Evolutionary conservation across 2,888 invertebrate genomes (phyloP).

Genomic region (Scaptodrosophila latifasciaeformis): DNA sequence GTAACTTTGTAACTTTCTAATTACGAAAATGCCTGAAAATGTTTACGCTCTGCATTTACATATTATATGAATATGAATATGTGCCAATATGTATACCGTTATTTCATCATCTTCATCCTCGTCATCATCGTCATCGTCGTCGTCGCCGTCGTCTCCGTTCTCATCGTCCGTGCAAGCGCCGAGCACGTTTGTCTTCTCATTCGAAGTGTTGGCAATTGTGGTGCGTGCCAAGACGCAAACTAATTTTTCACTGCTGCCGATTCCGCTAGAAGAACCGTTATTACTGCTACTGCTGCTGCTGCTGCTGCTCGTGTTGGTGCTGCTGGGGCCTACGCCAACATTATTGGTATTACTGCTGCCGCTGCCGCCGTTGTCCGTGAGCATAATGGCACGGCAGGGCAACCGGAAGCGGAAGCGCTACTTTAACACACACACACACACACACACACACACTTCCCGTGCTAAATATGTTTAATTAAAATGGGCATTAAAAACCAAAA

Average conservation of each 20-base stretch:
- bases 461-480: too few species aligned
- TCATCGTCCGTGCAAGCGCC: slow-evolving; percentile 16
- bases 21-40: slow-evolving; percentile 38
- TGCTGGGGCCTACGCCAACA: slow-evolving; percentile 33
- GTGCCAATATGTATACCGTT: slow-evolving; percentile 52
- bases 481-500: background rate
- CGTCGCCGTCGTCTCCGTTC: slow-evolving; percentile 34
- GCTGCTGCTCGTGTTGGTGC: slow-evolving; percentile 23
- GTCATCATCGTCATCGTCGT: slow-evolving; percentile 30
- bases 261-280: slow-evolving; percentile 19
- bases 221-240: slow-evolving; percentile 18
- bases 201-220: background rate
- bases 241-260: slow-evolving; percentile 34
- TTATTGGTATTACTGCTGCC: slow-evolving; percentile 30
- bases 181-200: slow-evolving; percentile 16
- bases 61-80: background rate
- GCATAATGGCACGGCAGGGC: slow-evolving; percentile 49
- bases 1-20: slow-evolving; percentile 41
- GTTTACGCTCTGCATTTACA: slow-evolving; percentile 19
- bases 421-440: slow-evolving; percentile 10
- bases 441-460: slow-evolving; percentile 10
- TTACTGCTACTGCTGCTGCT: slow-evolving; percentile 5
- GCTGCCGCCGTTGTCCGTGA: slow-evolving; percentile 40
- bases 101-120: slow-evolving; percentile 43
- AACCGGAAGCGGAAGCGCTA: slow-evolving; percentile 26